These are phyloP conservation scores for Meta bourneti DNA, from an alignment of 2,888 invertebrate genomes.

Conservation along the genomic window DNA sequence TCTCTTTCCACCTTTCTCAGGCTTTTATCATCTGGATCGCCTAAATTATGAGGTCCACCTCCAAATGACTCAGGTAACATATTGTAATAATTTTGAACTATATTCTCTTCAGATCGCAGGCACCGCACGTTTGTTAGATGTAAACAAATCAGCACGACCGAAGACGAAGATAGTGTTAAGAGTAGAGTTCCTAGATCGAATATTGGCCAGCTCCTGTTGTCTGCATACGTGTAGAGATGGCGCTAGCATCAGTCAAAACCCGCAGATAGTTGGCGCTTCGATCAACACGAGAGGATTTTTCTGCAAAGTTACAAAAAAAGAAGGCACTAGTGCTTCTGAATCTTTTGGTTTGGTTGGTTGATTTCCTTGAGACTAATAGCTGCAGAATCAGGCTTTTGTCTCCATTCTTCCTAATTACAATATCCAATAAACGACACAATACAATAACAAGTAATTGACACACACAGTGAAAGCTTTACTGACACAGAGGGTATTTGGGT, in stretches of 20 bases:
- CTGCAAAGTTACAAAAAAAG: too few species aligned
- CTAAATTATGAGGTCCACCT: conserved; percentile 82
- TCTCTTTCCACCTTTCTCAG: conserved; percentile 93
- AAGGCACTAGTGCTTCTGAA: too few species aligned
- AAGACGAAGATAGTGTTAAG: neutral
- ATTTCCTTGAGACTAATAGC: too few species aligned
- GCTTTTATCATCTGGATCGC: conserved; percentile 91
- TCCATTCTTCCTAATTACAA: too few species aligned
- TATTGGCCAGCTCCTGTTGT: neutral
- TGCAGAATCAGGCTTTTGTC: too few species aligned
- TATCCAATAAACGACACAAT: too few species aligned
- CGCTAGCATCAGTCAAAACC: neutral
- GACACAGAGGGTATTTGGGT: too few species aligned
- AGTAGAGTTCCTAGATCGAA: neutral
- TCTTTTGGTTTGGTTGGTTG: too few species aligned
- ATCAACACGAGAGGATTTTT: too few species aligned
- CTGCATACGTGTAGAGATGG: neutral
- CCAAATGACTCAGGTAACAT: conserved; percentile 54
- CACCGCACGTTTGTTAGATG: neutral
- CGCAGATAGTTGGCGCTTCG: too few species aligned
- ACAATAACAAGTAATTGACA: too few species aligned
- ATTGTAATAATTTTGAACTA: neutral
- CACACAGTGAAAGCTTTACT: too few species aligned
- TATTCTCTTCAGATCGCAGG: neutral
- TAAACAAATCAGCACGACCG: conserved; percentile 26